These are phyloP conservation scores for Sitta europaea DNA, from an alignment of 2,113 vertebrate genomes.

Conservation along the genomic window DNA sequence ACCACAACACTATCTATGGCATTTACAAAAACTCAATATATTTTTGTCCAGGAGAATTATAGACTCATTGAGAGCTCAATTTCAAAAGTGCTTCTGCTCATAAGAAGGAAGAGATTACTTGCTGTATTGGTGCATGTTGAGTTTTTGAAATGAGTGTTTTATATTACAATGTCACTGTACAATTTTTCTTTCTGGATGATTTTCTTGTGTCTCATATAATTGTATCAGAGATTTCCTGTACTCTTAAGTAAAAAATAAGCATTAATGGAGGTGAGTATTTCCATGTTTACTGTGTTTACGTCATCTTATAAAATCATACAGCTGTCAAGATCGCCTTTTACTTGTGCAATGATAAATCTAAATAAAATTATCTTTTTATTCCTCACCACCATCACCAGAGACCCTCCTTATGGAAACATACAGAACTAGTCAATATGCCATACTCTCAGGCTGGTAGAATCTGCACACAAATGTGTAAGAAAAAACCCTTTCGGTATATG, in stretches of 20 bases:
- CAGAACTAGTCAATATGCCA: not conserved
- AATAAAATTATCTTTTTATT: not conserved
- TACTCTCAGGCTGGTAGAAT: not conserved
- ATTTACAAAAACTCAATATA: not conserved
- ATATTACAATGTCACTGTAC: not conserved
- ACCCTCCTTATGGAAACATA: not conserved
- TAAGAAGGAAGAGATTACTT: not conserved
- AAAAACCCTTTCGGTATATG: not conserved
- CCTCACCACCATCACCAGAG: not conserved
- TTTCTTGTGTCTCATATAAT: not conserved
- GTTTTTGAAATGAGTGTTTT: not conserved
- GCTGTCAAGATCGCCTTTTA: not conserved
- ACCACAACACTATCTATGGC: accelerated
- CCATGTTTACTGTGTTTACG: not conserved
- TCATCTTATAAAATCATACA: not conserved
- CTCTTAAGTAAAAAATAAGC: not conserved
- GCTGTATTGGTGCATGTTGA: not conserved
- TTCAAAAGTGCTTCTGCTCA: not conserved
- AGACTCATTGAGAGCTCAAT: not conserved
- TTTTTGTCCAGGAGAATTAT: not conserved
- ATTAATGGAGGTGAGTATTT: not conserved
- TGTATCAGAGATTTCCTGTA: not conserved
- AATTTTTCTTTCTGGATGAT: not conserved
- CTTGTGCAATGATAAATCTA: not conserved
- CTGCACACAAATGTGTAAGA: not conserved